Evolutionary conservation across 2,797 vertebrate genomes (phyloP).

Genomic region (Enteromius treurensis): DNA sequence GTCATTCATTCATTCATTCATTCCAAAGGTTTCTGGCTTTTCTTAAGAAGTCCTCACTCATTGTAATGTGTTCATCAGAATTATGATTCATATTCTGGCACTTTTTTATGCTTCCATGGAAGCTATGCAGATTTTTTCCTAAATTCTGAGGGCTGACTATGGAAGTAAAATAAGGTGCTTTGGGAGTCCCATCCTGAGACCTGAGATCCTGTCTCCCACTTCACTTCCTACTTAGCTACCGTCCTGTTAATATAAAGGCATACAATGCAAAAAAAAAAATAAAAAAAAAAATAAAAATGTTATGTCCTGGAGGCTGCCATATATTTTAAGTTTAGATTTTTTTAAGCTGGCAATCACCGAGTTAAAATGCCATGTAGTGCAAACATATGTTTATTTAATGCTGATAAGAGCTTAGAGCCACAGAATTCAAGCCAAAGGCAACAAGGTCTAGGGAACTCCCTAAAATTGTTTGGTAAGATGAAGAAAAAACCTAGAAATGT

Average conservation of each 20-base stretch:
- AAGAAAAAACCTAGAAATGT: not conserved
- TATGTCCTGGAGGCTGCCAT: not conserved
- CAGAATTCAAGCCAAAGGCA: not conserved
- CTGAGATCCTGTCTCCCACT: not conserved
- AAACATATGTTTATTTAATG: not conserved
- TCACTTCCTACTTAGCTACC: not conserved
- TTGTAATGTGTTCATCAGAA: not conserved
- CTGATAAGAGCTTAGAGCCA: not conserved
- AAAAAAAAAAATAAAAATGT: no score
- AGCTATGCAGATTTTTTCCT: not conserved
- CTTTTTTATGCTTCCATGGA: not conserved
- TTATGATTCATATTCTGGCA: not conserved
- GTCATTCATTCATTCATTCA: no score
- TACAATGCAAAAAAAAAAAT: not conserved
- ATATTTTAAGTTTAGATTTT: not conserved
- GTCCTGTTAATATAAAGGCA: not conserved
- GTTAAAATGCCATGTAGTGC: not conserved
- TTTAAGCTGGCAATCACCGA: not conserved
- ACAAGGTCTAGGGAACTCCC: not conserved
- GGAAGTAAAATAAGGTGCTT: no score
- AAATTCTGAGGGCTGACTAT: not conserved
- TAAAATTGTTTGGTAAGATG: not conserved
- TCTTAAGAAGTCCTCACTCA: not conserved
- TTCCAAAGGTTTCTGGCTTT: not conserved
- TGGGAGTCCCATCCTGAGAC: not conserved